These are phyloP conservation scores for Ceratoteleas bidentatus DNA, from an alignment of 1,140 invertebrate genomes.

Conservation along the genomic window DNA sequence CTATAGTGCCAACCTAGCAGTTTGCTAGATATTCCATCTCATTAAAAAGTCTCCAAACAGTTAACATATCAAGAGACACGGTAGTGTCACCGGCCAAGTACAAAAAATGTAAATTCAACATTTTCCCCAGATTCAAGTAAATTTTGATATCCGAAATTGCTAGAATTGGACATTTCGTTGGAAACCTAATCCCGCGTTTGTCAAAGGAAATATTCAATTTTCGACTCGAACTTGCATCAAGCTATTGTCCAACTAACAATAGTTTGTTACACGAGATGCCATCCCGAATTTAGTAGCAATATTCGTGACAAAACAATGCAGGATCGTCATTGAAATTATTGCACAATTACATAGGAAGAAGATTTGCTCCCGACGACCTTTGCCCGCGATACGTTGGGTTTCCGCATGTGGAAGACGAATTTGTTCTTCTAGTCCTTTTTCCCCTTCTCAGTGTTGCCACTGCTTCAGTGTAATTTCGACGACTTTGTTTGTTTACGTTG, in stretches of 20 bases:
- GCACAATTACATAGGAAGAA: neutral
- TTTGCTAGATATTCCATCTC: no score
- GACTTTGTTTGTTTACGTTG: neutral
- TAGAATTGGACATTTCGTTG: no score
- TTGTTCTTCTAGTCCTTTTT: no score
- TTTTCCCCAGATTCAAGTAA: no score
- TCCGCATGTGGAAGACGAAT: neutral
- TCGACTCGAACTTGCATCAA: neutral
- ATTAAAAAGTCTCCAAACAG: no score
- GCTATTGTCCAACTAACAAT: neutral
- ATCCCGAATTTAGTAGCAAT: neutral
- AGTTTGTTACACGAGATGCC: neutral
- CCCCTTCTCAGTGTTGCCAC: no score
- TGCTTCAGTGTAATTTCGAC: no score
- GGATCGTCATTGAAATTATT: constrained; percentile 6
- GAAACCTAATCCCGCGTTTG: neutral
- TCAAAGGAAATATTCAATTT: neutral
- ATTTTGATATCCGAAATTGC: no score
- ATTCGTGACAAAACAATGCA: neutral
- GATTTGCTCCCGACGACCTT: neutral
- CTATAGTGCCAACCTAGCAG: no score
- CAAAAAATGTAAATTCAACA: no score
- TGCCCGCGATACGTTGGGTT: neutral
- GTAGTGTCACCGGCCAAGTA: no score
- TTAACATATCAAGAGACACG: no score